Evolutionary conservation across 1,140 invertebrate species (phyloP).

Genomic region (Cotesia typhae): DNA sequence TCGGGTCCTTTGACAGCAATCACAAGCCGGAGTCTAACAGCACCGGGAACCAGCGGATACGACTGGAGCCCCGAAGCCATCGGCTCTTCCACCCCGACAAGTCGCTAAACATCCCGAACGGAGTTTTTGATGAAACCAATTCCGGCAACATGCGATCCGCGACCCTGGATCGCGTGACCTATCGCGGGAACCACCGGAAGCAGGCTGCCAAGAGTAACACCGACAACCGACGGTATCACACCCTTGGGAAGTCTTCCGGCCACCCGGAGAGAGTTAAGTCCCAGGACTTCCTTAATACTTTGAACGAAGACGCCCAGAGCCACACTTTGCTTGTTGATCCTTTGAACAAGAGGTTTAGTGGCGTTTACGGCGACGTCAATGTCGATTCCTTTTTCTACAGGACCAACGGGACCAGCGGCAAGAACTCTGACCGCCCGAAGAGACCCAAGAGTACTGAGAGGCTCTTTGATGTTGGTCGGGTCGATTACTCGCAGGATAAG

Average conservation of each 20-base stretch:
- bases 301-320: conserved; percentile 36
- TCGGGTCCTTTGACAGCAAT: conserved; percentile 45
- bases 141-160: conserved; percentile 51
- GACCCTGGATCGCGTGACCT: conserved; percentile 58
- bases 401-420: conserved; percentile 50
- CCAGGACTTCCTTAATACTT: conserved; percentile 9
- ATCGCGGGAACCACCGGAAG: conserved; percentile 53
- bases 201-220: conserved; percentile 42
- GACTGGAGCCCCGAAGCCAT: conserved; percentile 57
- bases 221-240: conserved; percentile 48
- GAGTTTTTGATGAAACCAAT: conserved; percentile 38
- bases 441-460: conserved; percentile 59
- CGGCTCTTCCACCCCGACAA: conserved; percentile 47
- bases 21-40: no score
- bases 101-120: conserved; percentile 40
- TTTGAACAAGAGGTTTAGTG: conserved; percentile 46
- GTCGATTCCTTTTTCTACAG: conserved; percentile 51
- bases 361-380: conserved; percentile 36
- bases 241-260: conserved; percentile 43
- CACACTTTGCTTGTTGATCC: conserved; percentile 49
- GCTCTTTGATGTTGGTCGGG: conserved; percentile 51
- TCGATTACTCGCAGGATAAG: conserved; percentile 48
- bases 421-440: conserved; percentile 43
- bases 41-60: conserved; percentile 52
- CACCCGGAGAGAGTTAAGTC: not conserved